Evolutionary conservation across 2,113 vertebrate genomes (phyloP).

Genomic region (Vireo altiloquus): DNA sequence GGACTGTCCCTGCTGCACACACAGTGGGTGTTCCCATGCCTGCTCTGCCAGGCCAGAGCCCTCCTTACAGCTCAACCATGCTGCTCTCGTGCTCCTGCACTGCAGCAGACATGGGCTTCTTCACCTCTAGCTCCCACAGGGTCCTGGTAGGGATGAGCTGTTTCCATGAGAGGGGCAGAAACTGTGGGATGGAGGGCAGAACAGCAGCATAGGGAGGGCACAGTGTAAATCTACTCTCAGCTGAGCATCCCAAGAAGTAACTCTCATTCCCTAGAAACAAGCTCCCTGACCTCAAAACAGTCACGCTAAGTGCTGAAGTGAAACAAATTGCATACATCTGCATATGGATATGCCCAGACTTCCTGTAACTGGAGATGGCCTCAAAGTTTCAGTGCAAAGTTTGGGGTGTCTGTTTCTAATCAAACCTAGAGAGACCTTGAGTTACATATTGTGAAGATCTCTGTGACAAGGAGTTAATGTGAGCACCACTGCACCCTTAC

Average conservation of each 20-base stretch:
- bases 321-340: slow-evolving; percentile 52
- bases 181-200: not conserved
- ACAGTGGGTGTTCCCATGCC: not conserved
- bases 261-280: not conserved
- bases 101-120: not conserved
- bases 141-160: not conserved
- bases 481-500: not conserved
- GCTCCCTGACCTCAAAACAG: not conserved
- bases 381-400: slow-evolving; percentile 17
- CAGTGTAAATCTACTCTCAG: not conserved
- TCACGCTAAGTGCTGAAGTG: not conserved
- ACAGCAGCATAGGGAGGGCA: accelerated
- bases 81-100: not conserved
- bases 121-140: not conserved
- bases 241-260: not conserved
- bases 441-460: not conserved
- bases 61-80: not conserved
- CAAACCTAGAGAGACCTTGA: slow-evolving; percentile 20
- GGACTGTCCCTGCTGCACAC: not conserved
- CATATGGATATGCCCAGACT: slow-evolving; percentile 28
- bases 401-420: slow-evolving; percentile 50
- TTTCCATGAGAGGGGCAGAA: not conserved
- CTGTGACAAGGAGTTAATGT: not conserved
- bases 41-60: not conserved
- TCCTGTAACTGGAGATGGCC: slow-evolving; percentile 56